Evolutionary conservation across 92 coral and sea anemone genomes (phyloP).

Genomic region (Phenganax marumi): DNA sequence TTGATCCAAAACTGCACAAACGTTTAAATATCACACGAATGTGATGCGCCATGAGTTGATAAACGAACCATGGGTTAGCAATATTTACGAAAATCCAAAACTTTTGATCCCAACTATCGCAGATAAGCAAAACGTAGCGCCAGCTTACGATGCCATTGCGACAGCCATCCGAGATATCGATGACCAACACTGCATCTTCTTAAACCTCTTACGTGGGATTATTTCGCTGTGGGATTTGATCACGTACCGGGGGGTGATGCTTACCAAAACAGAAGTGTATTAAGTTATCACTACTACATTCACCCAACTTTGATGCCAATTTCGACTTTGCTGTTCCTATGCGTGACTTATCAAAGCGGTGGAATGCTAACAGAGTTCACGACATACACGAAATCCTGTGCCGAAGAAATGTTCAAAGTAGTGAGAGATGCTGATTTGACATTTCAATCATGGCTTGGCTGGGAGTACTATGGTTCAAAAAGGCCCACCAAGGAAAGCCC

Average conservation of each 20-base stretch:
- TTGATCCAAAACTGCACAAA: constrained; percentile 86
- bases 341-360: constrained; percentile 72
- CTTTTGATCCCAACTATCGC: constrained; percentile 79
- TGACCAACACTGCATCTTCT: constrained; percentile 80
- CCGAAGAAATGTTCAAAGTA: constrained; percentile 60
- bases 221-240: constrained; percentile 84
- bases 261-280: constrained; percentile 82
- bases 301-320: constrained; percentile 65
- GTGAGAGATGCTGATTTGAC: constrained; percentile 75
- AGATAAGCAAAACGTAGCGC: constrained; percentile 76
- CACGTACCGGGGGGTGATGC: constrained; percentile 82
- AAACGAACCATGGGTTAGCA: constrained; percentile 96
- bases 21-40: constrained; percentile 69
- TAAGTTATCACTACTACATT: constrained; percentile 85
- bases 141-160: constrained; percentile 79
- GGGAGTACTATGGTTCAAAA: constrained; percentile 74
- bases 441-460: constrained; percentile 92
- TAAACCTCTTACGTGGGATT: constrained; percentile 96
- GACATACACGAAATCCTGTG: constrained; percentile 29
- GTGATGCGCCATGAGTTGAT: constrained; percentile 91
- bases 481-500: constrained; percentile 58
- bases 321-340: constrained; percentile 67
- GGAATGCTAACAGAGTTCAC: constrained; percentile 92
- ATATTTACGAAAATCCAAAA: constrained; percentile 77
- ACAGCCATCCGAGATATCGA: constrained; percentile 82